Base-by-base conservation (phyloP, 1,140 invertebrate genomes). In the Drosophila trapezifrons region DNA sequence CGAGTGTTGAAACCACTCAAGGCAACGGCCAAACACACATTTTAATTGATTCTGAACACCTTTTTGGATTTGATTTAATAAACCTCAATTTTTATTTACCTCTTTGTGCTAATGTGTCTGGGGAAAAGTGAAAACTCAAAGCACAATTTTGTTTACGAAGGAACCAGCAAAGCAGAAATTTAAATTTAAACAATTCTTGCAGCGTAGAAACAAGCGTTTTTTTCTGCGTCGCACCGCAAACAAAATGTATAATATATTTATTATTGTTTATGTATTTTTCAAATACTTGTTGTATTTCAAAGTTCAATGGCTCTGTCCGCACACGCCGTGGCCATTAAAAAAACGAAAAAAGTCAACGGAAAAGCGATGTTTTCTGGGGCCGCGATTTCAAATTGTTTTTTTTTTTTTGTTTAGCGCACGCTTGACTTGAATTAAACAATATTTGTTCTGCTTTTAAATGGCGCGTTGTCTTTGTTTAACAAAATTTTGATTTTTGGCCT, bases 141-240 rank as follows among this genome's bases (percentile, higher is more conserved):
- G 42, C 58, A 64, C 58, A 35, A 35, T 49, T 73, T 77, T 77
- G 72, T 75, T 75, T 76, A 60, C 67, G 69, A 73, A 72, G 0
- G 22, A 38, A 27, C 9, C 22, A 42, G 38, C 55, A 73, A 73
- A 73, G 37, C 56, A 59, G 29, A 37, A 47, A 47, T 40, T 45
- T 75, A 59, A 43, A 32, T 69, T 60, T 37, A 47, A 58, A 69
- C 25, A 70, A 69, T 77, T 77, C 43, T 76, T 77, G 74, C 74
- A 77, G 74, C 73, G 74, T 77, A 77, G 55, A 77, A 76, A 77
- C 73, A 76, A 58, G 46, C 18, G 29, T n/a, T 43, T 65, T 43
- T 65, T 52, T 54, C 52, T 76, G 46, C 60, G 65, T 52, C 65
- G 65, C 65, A 69, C 65, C 29, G 10, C 65, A 69, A 69, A 69